A percentile compares a stretch with the other conserved stretches of the same genome.
Evolutionary conservation across 2,888 invertebrate species (phyloP).

Genomic region (Ichneumoninae sp.): DNA sequence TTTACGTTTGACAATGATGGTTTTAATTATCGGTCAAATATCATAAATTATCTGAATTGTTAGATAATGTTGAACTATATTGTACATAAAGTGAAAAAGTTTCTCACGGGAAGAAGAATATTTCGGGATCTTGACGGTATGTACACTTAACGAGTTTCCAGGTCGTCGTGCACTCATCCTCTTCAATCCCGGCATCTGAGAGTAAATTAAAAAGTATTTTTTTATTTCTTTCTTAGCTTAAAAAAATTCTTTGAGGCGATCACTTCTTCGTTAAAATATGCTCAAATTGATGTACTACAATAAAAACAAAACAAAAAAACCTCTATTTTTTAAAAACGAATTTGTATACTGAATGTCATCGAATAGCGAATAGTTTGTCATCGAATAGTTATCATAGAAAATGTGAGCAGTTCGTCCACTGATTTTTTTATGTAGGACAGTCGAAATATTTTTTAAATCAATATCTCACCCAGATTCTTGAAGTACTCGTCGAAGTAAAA

Average conservation of each 20-base stretch:
- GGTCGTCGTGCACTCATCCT: conserved; percentile 71
- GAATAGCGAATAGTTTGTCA: no score
- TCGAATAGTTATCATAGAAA: no score
- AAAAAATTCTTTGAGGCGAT: not conserved
- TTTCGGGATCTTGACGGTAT: conserved; percentile 69
- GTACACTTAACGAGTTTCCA: conserved; percentile 72
- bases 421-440: not conserved
- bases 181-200: conserved; percentile 57
- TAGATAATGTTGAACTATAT: conserved; percentile 1
- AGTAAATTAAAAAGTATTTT: not conserved
- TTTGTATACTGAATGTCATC: no score
- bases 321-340: not conserved
- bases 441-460: not conserved
- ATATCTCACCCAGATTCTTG: not conserved
- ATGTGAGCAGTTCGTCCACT: no score
- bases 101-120: conserved; percentile 75
- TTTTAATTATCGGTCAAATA: not conserved
- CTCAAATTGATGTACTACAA: conserved; percentile 37
- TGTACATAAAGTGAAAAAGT: not conserved
- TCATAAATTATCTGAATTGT: not conserved
- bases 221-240: not conserved
- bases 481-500: not conserved
- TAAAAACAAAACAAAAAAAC: not conserved
- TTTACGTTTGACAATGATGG: not conserved
- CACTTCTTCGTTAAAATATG: not conserved